Base-by-base conservation (phyloP, 1,140 invertebrate species). In the Drosophila equinoxialis region DNA sequence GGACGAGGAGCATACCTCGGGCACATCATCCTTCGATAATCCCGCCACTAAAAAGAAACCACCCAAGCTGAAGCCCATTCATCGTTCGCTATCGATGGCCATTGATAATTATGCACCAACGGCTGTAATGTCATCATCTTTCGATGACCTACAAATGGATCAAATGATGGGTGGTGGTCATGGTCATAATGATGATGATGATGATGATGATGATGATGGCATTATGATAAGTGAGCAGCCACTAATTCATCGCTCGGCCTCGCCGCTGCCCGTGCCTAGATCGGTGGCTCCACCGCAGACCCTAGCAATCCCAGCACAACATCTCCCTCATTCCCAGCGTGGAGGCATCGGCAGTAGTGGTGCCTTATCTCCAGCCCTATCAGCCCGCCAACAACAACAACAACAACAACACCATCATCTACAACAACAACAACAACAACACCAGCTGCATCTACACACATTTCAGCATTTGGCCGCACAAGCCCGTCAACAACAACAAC, bases 11-110 rank as follows among this genome's bases (percentile, higher is more conserved):
- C 84, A 89, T 4, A 89, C 84, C 63, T 89, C 84, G 80, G 83
- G 83, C 83, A 91, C 90, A 61, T 91, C 89, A 41, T 91, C 90
- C 26, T 90, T 92, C 72, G 91, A 92, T 39, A 92, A 91, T 89
- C 86, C 91, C 54, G 91, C 90, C 39, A 90, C 90, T 0, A 92
- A 91, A 45, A 92, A 91, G 77, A 92, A 91, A 35, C 91, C 91
- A 63, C 91, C 91, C 72, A 92, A 91, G 90, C 82, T 92, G 74
- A 92, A 90, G 79, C 74, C 90, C 74, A 90, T 91, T 60, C 90
- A 91, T 55, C 87, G 91, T 33, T 92, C 91, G 8, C 72, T 92
- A 10, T 92, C 91, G 20, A 92, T 92, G 84, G 90, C 91, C 67
- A 91, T 92, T 59, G 91, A 92, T 58, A 92, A 92, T 54, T 92